These are phyloP conservation scores for Zapus hudsonius DNA, from an alignment of 2,113 vertebrate species.

Conservation along the genomic window DNA sequence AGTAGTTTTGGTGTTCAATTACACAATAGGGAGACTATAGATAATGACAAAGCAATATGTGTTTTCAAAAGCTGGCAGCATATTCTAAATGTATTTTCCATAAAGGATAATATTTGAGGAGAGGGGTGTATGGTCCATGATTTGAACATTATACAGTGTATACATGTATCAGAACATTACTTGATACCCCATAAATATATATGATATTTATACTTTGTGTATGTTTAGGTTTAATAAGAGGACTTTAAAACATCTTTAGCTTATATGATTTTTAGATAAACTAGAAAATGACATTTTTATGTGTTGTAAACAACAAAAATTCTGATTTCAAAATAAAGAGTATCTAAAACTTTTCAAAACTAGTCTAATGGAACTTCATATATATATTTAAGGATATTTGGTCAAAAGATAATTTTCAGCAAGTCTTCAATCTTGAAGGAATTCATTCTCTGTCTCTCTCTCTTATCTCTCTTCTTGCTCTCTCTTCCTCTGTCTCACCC, in stretches of 20 bases:
- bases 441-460: background rate
- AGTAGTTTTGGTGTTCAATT: background rate
- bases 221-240: background rate
- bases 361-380: background rate
- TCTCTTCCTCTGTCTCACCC: no score
- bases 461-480: rapidly evolving
- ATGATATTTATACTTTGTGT: background rate
- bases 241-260: background rate
- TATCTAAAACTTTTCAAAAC: background rate
- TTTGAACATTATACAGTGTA: background rate
- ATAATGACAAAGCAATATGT: background rate
- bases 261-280: background rate
- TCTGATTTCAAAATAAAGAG: conserved; percentile 16
- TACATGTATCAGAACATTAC: no score
- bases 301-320: background rate
- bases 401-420: background rate
- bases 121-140: background rate
- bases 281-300: background rate
- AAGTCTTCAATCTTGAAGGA: background rate
- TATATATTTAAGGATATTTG: background rate
- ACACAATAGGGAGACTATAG: background rate
- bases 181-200: background rate
- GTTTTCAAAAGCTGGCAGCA: background rate
- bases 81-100: background rate
- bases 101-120: background rate